phyloP scores from a whole-genome alignment of 37 sponge, comb jelly and placozoan genomes.

The Chondrilla cf. caribensis region DNA sequence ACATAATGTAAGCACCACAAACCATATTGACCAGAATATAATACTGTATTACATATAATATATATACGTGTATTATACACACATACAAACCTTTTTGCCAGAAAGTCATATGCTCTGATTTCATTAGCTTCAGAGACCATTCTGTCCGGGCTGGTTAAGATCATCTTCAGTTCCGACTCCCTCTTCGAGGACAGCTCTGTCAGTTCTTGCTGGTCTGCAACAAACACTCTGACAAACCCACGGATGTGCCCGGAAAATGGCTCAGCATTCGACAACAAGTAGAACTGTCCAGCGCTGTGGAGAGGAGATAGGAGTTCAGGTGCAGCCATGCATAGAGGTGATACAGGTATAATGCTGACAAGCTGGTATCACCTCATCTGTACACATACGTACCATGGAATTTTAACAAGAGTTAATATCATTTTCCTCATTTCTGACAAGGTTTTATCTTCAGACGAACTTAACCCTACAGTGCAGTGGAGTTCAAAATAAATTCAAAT shows the following conservation, averaged over 20 bases:
- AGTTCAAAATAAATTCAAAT: no score
- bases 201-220: constrained; percentile 39
- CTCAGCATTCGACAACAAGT: neutral
- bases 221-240: constrained; percentile 54
- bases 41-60: neutral
- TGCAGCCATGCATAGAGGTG: neutral
- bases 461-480: neutral
- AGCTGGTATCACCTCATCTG: neutral
- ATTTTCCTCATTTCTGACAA: neutral
- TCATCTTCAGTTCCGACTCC: neutral
- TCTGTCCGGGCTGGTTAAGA: neutral
- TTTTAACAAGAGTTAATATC: neutral
- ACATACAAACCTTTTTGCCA: constrained; percentile 50
- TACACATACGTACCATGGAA: neutral
- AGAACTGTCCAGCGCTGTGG: constrained; percentile 41
- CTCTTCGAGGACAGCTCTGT: neutral
- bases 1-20: neutral
- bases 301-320: neutral
- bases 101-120: constrained; percentile 44
- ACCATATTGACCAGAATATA: neutral
- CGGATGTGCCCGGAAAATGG: constrained; percentile 43
- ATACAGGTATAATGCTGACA: neutral
- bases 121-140: constrained; percentile 20
- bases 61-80: neutral
- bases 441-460: constrained; percentile 1